Base-by-base conservation (phyloP, 2,888 invertebrate genomes). In the Carterocephalus palaemon region DNA sequence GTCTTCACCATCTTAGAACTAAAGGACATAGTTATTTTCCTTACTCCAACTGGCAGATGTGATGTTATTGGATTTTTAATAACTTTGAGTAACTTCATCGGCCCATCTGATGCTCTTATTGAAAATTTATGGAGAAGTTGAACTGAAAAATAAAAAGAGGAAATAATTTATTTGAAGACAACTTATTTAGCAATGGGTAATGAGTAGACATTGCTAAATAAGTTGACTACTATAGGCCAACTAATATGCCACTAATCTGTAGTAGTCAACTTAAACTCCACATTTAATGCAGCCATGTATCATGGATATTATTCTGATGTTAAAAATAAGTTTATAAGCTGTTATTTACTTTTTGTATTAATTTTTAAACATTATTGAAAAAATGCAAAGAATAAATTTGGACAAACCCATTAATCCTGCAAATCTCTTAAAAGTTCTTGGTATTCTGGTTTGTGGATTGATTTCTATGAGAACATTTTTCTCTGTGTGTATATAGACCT, bases 401-500 rank as follows among this genome's bases (percentile, higher is more conserved):
- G n/a, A 60, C 66, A 49, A 88, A 96, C 96, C 96, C 93, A 99
- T 98, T 29, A 99, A 83, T 6, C 98, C 98, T 58, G 97, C 96
- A 88, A 99, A 99, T 71, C 98, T 89, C 73, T 98, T 98, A 70
- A 97, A 99, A 1, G 98, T 99, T 53, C 98, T 89, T 0, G 99
- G 99, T 79, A 99, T 97, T 66, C 98, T 91, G 0, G 98, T 98
- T 76, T 98, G 98, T 23, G 99, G 98, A 77, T 97, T 97, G 17
- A 98, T 91, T 91, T 97, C 97, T 60, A 98, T 97, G 0, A 98
- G 88, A 23, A 97, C 95, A 89, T 97, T 97, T 65, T 94, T 95
- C 64, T 93, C 94, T 3, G 97, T 97, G 62, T 94, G 95, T 42
- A 97, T 89, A 65, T 96, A 97, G 1, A 98, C 96, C 90, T 99